A percentile compares a stretch with the other conserved stretches of the same genome.
Evolutionary conservation across 2,888 invertebrate species (phyloP).

Genomic region (Mythimna impura): DNA sequence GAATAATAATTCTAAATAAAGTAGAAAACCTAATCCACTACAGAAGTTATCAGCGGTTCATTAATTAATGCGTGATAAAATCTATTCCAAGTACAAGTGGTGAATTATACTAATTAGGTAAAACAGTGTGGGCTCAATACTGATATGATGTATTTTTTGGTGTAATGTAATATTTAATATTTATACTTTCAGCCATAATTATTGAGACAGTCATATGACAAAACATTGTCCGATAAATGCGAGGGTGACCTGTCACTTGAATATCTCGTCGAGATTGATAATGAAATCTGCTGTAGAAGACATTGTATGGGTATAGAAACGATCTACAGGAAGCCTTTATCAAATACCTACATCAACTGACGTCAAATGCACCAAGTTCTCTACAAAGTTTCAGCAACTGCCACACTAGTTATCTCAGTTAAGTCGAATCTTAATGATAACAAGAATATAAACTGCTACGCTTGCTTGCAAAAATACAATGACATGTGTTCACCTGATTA

Average conservation of each 20-base stretch:
- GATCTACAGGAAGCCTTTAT: not conserved
- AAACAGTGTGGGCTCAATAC: not conserved
- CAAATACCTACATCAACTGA: not conserved
- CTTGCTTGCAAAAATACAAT: constrained; percentile 23
- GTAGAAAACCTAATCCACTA: constrained; percentile 2
- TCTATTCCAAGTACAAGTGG: constrained; percentile 25
- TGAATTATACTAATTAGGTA: constrained; percentile 9
- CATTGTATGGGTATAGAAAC: constrained; percentile 21
- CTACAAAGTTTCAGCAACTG: constrained; percentile 19
- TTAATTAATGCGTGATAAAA: constrained; percentile 38
- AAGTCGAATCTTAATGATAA: constrained; percentile 18
- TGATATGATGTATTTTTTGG: constrained; percentile 5
- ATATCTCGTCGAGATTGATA: constrained; percentile 42
- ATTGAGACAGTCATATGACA: constrained; percentile 25
- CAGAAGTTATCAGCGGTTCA: constrained; percentile 32
- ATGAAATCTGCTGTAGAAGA: constrained; percentile 12
- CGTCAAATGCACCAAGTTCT: constrained; percentile 6
- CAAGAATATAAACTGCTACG: constrained; percentile 20
- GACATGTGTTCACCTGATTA: constrained; percentile 8
- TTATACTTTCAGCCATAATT: constrained; percentile 8
- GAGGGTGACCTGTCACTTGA: constrained; percentile 35
- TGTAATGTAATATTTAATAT: constrained; percentile 17
- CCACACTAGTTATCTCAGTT: constrained; percentile 1
- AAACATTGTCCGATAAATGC: constrained; percentile 30
- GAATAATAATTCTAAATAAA: not conserved